Base-by-base conservation (phyloP, 2,888 invertebrate species). In the Cistogaster globosa region DNA sequence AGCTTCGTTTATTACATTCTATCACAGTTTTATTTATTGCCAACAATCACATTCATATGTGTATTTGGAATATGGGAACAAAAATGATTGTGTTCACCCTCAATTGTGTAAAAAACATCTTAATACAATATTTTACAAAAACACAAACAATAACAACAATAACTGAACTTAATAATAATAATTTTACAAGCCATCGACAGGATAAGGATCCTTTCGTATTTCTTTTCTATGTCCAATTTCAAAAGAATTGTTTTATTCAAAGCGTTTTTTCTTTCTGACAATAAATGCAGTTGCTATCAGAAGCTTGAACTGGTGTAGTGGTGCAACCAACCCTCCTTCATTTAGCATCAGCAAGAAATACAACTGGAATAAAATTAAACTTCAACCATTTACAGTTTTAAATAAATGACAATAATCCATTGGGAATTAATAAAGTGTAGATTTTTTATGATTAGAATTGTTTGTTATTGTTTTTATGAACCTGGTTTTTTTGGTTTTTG, bases 141-240 rank as follows among this genome's bases (percentile, higher is more conserved):
- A 38, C 79, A 71, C 42, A 63, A 55, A 67, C 63, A 83, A 84
- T 78, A 57, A 60, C 7, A 45, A 69, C 62, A 63, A 69, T 32
- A 78, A 71, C 62, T 78, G n/a, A 78, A 78, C 69, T 63, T 63
- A 71, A 78, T 71, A 90, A 90, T 90, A 90, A 90, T 88, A 88
- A 90, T 89, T 88, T 89, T 84, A 87, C 87, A 87, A 87, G 84
- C 84, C 67, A 83, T 84, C 86, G 78, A 58, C 72, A 84, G 58
- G 75, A 83, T 85, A 85, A 84, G 77, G 55, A 85, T 60, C 63
- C 77, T 74, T 42, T 20, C 22, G 51, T 26, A 65, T 71, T 57
- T 65, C 36, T 36, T 55, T 20, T 26, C 16, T 38, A 14, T 11
- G 53, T 58, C 58, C 58, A 42, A 38, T 72, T 80, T 58, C 72